Base-by-base conservation (phyloP, 2,888 invertebrate genomes). In the Graphium colonna region DNA sequence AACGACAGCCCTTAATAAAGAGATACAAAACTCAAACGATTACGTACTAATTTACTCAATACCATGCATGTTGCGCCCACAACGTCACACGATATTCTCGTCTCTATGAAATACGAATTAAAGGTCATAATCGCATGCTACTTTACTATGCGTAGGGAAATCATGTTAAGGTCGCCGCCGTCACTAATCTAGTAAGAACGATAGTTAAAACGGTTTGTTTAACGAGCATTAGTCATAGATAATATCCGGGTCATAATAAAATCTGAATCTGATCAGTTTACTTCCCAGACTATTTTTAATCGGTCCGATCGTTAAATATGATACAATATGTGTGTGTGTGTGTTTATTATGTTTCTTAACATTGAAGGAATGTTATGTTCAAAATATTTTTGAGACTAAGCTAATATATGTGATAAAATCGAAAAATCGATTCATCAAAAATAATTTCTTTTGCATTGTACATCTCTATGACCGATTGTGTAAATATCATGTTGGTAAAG, bases 101-200 rank as follows among this genome's bases (percentile, higher is more conserved):
- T 38, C 38, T 46, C 17, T 46, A 38, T 46, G 13, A 33, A 18
- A 18, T 38, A 46, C 21, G 36, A 0, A 36, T 21, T 17, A 46
- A 38, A 28, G 38, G 36, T 15, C 21, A 13, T 28, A 38, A 46
- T 18, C 38, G 38, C 46, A n/a, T 18, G 38, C 18, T 33, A 17
- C 36, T 21, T 36, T 45, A 36, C 36, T 18, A 36, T 17, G 33
- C 33, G 33, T 36, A 36, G 12, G 17, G 17, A 38, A 46, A 46
- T 28, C 13, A 13, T 46, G 46, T 46, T 18, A 46, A 46, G 46
- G 46, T 46, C 46, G 33, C 33, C 26, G 16, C 1, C 13, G 5
- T 5, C 16, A 17, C 21, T 43, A 43, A 43, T 43, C 21, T 7
- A 3, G 9, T 1, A n/a, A 10, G 17, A 10, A 5, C 21, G 18